phyloP scores from a whole-genome alignment of 2,888 invertebrate species.

The Gisinianus flammeolus region DNA sequence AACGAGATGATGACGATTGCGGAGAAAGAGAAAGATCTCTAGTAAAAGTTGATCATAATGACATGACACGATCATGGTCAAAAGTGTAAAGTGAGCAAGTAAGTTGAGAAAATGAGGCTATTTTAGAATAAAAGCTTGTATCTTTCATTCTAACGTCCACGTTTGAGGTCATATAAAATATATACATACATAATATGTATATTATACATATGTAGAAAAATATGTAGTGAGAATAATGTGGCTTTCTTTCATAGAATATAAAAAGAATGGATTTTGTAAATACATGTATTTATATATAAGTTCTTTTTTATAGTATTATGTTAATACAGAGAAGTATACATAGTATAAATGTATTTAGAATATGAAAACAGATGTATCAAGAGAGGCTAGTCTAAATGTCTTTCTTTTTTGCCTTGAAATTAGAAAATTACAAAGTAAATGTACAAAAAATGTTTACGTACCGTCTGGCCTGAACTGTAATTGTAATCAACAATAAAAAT shows the following conservation, averaged over 20 bases:
- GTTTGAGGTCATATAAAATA: not conserved
- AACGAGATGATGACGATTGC: not conserved
- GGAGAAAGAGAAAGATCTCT: not conserved
- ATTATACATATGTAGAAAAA: too few relatives aligned
- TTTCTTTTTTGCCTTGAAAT: not conserved
- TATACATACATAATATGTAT: not conserved
- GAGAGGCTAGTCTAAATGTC: not conserved
- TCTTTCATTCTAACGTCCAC: not conserved
- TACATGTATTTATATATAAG: not conserved
- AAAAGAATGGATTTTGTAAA: too few relatives aligned
- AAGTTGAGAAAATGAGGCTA: conserved; percentile 26
- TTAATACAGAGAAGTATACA: too few relatives aligned
- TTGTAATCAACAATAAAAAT: too few relatives aligned
- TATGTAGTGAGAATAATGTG: too few relatives aligned
- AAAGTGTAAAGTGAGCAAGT: not conserved
- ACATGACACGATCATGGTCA: not conserved
- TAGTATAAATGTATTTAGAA: not conserved
- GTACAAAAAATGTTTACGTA: conserved; percentile 46
- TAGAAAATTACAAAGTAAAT: conserved; percentile 26
- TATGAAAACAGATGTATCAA: not conserved
- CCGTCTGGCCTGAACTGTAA: conserved; percentile 56
- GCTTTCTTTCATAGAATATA: too few relatives aligned
- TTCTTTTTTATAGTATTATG: too few relatives aligned
- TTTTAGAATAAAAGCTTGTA: not conserved
- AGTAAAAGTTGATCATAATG: not conserved